Conservation (phyloP, 2,888 invertebrate species). For the Anorthoa munda region DNA sequence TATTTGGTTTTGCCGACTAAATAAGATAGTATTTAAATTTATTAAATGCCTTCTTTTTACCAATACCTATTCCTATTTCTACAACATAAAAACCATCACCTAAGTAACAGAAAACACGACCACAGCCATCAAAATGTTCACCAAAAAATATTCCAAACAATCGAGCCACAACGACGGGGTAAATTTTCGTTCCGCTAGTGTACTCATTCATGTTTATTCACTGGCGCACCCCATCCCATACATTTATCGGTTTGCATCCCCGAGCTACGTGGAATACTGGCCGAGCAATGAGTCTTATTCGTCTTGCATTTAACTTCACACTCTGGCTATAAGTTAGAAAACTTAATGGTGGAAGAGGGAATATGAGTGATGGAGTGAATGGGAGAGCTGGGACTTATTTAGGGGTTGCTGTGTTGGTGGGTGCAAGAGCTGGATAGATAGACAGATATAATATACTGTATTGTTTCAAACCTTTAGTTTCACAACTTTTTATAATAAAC, state of each 20-base stretch:
- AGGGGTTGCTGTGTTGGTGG: constrained; percentile 7
- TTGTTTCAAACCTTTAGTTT: no score
- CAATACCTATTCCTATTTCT: constrained; percentile 7
- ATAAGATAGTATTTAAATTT: neutral
- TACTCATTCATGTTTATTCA: constrained; percentile 78
- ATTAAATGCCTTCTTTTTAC: constrained; percentile 2
- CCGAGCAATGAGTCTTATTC: constrained; percentile 76
- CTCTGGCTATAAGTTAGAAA: constrained; percentile 69
- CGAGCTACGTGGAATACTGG: constrained; percentile 80
- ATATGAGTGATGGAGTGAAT: constrained; percentile 61
- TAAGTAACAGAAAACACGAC: constrained; percentile 10
- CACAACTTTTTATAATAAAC: no score
- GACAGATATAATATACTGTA: no score
- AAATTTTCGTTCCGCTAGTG: constrained; percentile 62
- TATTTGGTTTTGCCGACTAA: neutral
- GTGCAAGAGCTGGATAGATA: neutral
- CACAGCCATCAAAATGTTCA: constrained; percentile 8
- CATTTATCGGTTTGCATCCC: constrained; percentile 87
- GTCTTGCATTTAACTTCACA: constrained; percentile 84
- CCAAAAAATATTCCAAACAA: constrained; percentile 36
- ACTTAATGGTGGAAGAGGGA: constrained; percentile 52
- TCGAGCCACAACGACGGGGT: constrained; percentile 6
- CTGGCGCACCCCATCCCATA: constrained; percentile 79
- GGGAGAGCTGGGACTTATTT: constrained; percentile 44
- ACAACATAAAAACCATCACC: neutral